Evolutionary conservation across 2,888 invertebrate genomes (phyloP).

Genomic region (Scrobipalpa costella): DNA sequence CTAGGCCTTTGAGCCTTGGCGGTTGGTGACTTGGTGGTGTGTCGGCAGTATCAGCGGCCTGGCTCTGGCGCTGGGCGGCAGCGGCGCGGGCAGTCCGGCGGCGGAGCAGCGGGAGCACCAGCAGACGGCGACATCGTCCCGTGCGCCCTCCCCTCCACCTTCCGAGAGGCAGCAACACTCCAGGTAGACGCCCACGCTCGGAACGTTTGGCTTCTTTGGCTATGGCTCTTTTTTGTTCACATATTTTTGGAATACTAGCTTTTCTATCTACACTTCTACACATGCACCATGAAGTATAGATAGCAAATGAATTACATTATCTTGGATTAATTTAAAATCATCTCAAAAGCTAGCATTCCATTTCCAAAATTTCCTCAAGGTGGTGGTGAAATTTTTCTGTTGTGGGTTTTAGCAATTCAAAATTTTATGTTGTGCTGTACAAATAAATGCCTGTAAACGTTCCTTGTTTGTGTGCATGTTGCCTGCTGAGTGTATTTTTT

Average conservation of each 20-base stretch:
- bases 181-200: conserved; percentile 77
- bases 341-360: conserved; percentile 54
- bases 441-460: conserved; percentile 50
- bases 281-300: neutral
- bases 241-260: conserved; percentile 49
- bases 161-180: conserved; percentile 73
- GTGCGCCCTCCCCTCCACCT: conserved; percentile 74
- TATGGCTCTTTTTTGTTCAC: conserved; percentile 57
- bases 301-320: neutral
- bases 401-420: conserved; percentile 53
- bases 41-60: conserved; percentile 81
- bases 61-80: conserved; percentile 80
- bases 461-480: conserved; percentile 74
- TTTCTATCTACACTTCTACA: conserved; percentile 28
- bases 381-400: conserved; percentile 54
- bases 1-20: conserved; percentile 59
- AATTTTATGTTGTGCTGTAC: conserved; percentile 37
- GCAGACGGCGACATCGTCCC: conserved; percentile 71
- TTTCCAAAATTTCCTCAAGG: conserved; percentile 50
- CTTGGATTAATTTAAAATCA: neutral
- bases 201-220: conserved; percentile 69
- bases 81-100: conserved; percentile 69
- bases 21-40: conserved; percentile 79
- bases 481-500: conserved; percentile 66
- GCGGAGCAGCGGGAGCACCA: conserved; percentile 55